A percentile compares a stretch with the other conserved stretches of the same genome.
Evolutionary conservation across 2,797 vertebrate species (phyloP).

Genomic region (Chiloscyllium punctatum): DNA sequence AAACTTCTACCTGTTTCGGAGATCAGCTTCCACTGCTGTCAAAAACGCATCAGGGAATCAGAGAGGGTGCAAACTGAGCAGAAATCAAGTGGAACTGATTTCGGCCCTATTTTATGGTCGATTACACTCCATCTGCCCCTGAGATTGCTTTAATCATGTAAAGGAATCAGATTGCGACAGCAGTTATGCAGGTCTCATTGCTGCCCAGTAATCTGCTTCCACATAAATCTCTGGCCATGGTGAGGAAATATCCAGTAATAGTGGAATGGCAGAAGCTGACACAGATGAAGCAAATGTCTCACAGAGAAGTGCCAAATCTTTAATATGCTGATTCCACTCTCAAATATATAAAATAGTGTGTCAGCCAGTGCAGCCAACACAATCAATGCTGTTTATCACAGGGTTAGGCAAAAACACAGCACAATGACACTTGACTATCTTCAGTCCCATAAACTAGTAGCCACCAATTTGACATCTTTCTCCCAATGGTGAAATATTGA

Average conservation of each 20-base stretch:
- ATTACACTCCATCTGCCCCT: constrained; percentile 22
- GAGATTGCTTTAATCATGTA: constrained; percentile 30
- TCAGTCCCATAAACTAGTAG: background rate
- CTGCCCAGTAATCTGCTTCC: background rate
- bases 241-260: background rate
- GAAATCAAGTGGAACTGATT: constrained; percentile 11
- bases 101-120: constrained; percentile 26
- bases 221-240: background rate
- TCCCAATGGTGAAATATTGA: background rate
- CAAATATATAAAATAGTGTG: background rate
- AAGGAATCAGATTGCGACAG: background rate
- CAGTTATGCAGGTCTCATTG: background rate
- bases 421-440: background rate
- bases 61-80: background rate
- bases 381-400: background rate
- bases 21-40: constrained; percentile 1
- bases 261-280: background rate
- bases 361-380: background rate
- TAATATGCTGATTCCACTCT: background rate
- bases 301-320: background rate
- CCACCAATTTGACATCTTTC: background rate
- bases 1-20: background rate
- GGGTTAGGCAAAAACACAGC: background rate
- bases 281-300: background rate
- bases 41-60: background rate